Evolutionary conservation across 2,113 vertebrate species (phyloP), one percentile per base, ranked within the genome.

Genomic region (Amia ocellicauda): DNA sequence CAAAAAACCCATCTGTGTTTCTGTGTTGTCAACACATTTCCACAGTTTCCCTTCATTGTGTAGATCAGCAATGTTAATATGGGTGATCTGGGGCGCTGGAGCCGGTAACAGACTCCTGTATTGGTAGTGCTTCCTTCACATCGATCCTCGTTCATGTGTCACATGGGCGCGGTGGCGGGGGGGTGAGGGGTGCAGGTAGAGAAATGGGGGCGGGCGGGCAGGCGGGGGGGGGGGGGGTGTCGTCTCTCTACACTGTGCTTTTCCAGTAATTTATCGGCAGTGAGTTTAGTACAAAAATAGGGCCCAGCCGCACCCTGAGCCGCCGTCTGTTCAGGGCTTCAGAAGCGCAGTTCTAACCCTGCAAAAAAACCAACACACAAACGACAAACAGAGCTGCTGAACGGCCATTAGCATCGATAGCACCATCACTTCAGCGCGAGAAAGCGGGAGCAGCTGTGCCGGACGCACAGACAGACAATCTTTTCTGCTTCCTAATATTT

Each of bases 311-410:
- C 2, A 47, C n/a, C 45, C 14, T 47, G n/a, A 47, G n/a, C n/a
- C n/a, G n/a, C n/a, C n/a, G n/a, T n/a, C n/a, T n/a, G n/a, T n/a
- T n/a, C n/a, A 3, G 45, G n/a, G 16, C 7, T 47, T 16, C 45
- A 47, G 16, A 47, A 47, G 13, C n/a, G 16, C 45, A 47, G n/a
- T 17, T 47, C 45, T n/a, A 47, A 47, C 13, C n/a, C 45, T 47
- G 45, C 13, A 47, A 47, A 16, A 16, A 47, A 13, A 68, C 59
- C 16, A 65, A 50, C 45, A 55, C 55, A 69, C 66, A 22, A 66
- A 74, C 69, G 66, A 67, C 60, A 69, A 64, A 69, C 58, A 67
- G 11, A 58, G 61, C n/a, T 24, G 20, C 10, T 9, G 17, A 5
- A 23, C n/a, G 23, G 19, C 36, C 51, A 0, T n/a, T 27, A 17